Evolutionary conservation across 2,888 invertebrate genomes (phyloP), one percentile per base, ranked within the genome.

Genomic region (Gryllus longicercus): DNA sequence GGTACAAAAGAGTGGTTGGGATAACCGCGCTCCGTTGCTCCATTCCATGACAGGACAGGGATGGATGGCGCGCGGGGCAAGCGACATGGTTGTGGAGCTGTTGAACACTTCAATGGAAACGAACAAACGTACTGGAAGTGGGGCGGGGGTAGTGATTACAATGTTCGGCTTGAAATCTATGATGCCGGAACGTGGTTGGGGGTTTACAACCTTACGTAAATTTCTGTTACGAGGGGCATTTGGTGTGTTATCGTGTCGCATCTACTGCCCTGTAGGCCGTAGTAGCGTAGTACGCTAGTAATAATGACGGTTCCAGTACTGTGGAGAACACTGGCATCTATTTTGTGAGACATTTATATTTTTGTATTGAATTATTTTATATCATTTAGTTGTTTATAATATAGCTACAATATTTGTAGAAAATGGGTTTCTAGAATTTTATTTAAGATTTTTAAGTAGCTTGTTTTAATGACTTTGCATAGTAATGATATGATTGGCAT

Each of bases 71-170:
- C 63, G n/a, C 16, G 63, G 63, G 63, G 12, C 63, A 63, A 63
- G 63, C 63, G 63, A 63, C 63, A 63, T 63, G 63, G 63, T 63
- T 63, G 63, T 63, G 63, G 14, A n/a, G 63, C 63, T 63, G 63
- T 63, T 63, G 16, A 63, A 63, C 63, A 63, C 63, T 63, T 63
- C 63, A 63, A 63, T 63, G 63, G 63, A 63, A 63, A 63, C 63
- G n/a, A 63, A 63, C 63, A 63, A 63, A 63, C 63, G 63, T 14
- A 63, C 63, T 63, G 16, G 14, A n/a, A 18, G 63, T 63, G 63
- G 16, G n/a, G n/a, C n/a, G 63, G 38, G 63, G 63, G 63, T 63
- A 63, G 63, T 63, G 16, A 63, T 63, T 63, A 63, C 63, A 63
- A 63, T 63, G 63, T 63, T 63, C 63, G 63, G 63, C 63, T 63